Conservation (phyloP, 2,797 vertebrate species). For the Coracias cyanogaster region DNA sequence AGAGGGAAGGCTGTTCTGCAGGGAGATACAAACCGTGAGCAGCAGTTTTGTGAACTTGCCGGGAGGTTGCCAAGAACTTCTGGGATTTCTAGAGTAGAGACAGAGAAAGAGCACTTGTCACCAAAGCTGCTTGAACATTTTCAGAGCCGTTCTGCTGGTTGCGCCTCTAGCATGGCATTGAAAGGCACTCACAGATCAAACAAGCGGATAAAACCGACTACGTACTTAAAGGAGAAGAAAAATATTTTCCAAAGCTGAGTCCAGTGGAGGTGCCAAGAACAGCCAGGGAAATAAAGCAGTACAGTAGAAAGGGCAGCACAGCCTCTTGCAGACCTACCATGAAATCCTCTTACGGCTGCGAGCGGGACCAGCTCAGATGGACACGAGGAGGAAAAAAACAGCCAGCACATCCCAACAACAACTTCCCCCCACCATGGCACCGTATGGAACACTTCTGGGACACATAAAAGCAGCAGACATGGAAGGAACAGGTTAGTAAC, state of each 20-base stretch:
- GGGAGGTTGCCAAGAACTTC: slow-evolving; percentile 65
- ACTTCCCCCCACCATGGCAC: rapidly evolving
- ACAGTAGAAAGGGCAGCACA: not conserved
- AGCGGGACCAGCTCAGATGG: not conserved
- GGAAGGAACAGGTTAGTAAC: not conserved
- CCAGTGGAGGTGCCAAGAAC: slow-evolving; percentile 6
- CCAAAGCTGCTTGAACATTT: not conserved
- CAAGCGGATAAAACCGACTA: not conserved
- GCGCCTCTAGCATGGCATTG: not conserved
- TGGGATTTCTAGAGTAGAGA: slow-evolving; percentile 61
- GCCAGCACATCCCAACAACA: not conserved
- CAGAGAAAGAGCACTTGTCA: not conserved
- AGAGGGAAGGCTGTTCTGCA: not conserved
- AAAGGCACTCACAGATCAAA: not conserved
- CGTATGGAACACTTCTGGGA: rapidly evolving
- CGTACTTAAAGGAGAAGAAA: not conserved
- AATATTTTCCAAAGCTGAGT: not conserved
- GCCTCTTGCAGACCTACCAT: not conserved
- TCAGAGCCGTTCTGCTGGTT: not conserved
- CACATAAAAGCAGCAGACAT: not conserved
- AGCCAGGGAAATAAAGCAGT: not conserved
- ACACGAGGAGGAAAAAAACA: not conserved
- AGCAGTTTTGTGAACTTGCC: slow-evolving; percentile 65
- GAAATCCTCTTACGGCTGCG: not conserved
- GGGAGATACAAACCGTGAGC: slow-evolving; percentile 66